Conservation (phyloP, 2,888 invertebrate species). For the Drosophila mulleri region DNA sequence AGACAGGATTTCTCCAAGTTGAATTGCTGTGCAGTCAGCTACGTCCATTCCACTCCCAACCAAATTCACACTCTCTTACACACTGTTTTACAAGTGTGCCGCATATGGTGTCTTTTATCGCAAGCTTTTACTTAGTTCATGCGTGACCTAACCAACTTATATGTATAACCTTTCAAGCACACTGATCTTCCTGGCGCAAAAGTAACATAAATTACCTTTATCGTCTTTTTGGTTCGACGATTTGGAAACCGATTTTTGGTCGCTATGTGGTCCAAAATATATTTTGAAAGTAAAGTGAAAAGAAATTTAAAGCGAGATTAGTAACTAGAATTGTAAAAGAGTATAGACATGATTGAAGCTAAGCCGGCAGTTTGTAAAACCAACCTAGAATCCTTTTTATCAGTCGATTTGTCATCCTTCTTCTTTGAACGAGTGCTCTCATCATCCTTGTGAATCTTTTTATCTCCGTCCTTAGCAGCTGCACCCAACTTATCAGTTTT, state of each 20-base stretch:
- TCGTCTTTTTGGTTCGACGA: constrained; percentile 83
- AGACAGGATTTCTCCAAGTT: constrained; percentile 2
- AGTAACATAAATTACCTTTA: constrained; percentile 83
- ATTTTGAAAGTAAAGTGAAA: constrained; percentile 8
- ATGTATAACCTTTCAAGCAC: constrained; percentile 47
- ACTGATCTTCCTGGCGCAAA: constrained; percentile 52
- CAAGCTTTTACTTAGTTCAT: constrained; percentile 44
- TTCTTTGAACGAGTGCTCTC: constrained; percentile 64
- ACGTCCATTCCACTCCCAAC: constrained; percentile 48
- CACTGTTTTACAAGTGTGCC: constrained; percentile 38
- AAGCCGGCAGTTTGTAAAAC: constrained; percentile 53
- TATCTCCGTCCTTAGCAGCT: constrained; percentile 69
- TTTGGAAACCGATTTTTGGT: constrained; percentile 78
- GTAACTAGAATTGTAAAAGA: constrained; percentile 4
- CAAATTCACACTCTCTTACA: constrained; percentile 82
- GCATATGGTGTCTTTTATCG: constrained; percentile 35
- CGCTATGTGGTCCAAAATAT: constrained; percentile 54
- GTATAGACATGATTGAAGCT: too few relatives aligned
- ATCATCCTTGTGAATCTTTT: constrained; percentile 75
- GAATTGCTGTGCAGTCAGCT: constrained; percentile 1
- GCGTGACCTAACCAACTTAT: constrained; percentile 48
- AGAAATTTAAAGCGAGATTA: constrained; percentile 19
- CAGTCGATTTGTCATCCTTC: constrained; percentile 85
- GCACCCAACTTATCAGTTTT: constrained; percentile 59
- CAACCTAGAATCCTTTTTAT: constrained; percentile 87